Conservation (phyloP, 37 sponge, comb jelly and placozoan genomes). For the Geodia barretti region DNA sequence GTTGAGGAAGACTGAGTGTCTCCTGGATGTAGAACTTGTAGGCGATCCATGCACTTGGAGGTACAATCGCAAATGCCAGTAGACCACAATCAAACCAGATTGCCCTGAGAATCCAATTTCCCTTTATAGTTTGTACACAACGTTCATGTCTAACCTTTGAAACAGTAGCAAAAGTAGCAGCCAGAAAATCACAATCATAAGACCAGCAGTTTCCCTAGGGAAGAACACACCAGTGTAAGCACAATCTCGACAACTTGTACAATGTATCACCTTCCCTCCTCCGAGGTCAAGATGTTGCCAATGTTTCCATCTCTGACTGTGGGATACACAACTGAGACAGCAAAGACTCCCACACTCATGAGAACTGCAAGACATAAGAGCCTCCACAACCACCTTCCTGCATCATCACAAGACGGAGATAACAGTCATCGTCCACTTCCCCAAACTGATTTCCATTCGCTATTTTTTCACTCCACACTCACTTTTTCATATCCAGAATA, state of each 20-base stretch:
- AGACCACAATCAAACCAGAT: not conserved
- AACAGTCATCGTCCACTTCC: no score
- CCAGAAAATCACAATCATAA: slow-evolving; percentile 21
- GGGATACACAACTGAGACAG: not conserved
- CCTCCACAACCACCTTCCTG: slow-evolving; percentile 26
- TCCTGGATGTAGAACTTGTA: not conserved
- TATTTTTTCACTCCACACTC: no score
- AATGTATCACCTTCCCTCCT: slow-evolving; percentile 27
- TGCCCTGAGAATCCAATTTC: no score
- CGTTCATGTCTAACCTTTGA: not conserved
- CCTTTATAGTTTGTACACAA: no score
- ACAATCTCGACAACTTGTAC: no score
- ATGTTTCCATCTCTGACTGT: not conserved
- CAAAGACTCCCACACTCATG: not conserved
- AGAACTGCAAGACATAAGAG: not conserved
- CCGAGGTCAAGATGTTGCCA: slow-evolving; percentile 10
- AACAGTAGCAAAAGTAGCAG: slow-evolving; percentile 9
- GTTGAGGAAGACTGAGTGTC: not conserved
- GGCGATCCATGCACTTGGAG: slow-evolving; percentile 9
- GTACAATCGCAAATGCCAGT: slow-evolving; percentile 6
- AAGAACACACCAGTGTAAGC: not conserved
- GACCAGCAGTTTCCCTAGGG: slow-evolving; percentile 31
- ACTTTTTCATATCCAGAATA: no score
- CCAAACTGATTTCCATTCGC: no score
- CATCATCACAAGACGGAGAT: no score